phyloP scores from a whole-genome alignment of 2,113 vertebrate genomes.

The Mustela nigripes region DNA sequence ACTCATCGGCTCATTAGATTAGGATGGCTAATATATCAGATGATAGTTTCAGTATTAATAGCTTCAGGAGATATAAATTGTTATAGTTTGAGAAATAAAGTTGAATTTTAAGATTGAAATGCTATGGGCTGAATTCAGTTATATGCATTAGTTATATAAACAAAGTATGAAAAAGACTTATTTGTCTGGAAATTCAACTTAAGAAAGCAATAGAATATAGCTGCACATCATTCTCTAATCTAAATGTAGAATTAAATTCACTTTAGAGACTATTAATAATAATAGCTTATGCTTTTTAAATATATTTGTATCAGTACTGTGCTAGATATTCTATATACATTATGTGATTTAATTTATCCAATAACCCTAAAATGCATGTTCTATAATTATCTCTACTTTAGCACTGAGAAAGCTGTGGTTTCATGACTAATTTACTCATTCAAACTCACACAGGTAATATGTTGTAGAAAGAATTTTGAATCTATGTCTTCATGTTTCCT shows the following conservation, averaged over 20 bases:
- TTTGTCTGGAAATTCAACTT: background rate
- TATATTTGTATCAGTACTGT: background rate
- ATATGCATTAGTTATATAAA: background rate
- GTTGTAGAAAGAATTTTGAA: background rate
- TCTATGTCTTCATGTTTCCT: background rate
- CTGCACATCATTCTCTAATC: background rate
- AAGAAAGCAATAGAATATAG: background rate
- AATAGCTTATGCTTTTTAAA: background rate
- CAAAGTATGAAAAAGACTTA: background rate
- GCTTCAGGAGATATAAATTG: slow-evolving; percentile 31
- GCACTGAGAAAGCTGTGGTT: background rate
- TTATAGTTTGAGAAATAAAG: background rate
- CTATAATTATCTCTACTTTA: background rate
- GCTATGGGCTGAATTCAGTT: background rate
- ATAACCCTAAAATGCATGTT: background rate
- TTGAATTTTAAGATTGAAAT: background rate
- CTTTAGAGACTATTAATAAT: background rate
- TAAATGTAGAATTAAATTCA: background rate
- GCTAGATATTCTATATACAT: background rate
- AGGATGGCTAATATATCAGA: background rate
- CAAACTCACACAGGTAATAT: background rate
- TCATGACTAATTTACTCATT: slow-evolving; percentile 8
- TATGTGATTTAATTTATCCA: background rate
- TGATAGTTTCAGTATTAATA: background rate
- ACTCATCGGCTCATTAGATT: background rate